These are phyloP conservation scores for Platysteira castanea DNA, from an alignment of 2,113 vertebrate genomes.

Conservation along the genomic window DNA sequence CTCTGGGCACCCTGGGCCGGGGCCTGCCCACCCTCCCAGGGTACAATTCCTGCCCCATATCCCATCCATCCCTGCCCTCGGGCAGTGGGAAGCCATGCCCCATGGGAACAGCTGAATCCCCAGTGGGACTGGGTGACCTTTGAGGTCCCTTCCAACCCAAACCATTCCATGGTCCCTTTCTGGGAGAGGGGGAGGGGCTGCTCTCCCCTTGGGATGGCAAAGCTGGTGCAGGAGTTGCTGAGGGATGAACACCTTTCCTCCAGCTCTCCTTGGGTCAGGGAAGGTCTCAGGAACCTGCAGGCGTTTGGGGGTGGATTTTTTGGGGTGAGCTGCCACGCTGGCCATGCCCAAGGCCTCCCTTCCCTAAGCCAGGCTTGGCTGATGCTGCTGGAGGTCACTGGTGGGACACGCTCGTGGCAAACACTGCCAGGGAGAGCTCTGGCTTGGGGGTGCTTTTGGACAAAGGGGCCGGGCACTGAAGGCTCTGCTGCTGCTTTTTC, in stretches of 20 bases:
- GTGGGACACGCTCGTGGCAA: neutral
- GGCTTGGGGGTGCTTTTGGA: neutral
- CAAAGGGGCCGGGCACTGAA: neutral
- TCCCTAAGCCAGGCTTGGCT: rapidly evolving
- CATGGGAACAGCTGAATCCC: neutral
- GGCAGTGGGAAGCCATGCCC: neutral
- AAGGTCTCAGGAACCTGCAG: neutral
- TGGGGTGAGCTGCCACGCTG: neutral
- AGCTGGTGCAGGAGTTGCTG: neutral
- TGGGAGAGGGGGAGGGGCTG: neutral
- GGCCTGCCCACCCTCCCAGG: rapidly evolving
- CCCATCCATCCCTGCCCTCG: rapidly evolving
- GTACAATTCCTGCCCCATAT: neutral
- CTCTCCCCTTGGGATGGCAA: neutral
- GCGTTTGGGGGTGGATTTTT: neutral
- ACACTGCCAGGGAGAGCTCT: neutral
- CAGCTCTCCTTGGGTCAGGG: neutral
- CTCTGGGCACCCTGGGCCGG: neutral
- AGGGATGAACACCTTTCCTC: neutral
- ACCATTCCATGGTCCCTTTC: neutral
- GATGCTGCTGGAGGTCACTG: neutral
- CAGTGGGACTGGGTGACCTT: neutral
- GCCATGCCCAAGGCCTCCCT: neutral
- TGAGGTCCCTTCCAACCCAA: neutral
- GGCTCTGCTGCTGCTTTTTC: neutral